Percentiles rank a stretch among this genome's conserved stretches.
phyloP scores from a whole-genome alignment of 2,113 vertebrate species.

The Bolborhynchus lineola region DNA sequence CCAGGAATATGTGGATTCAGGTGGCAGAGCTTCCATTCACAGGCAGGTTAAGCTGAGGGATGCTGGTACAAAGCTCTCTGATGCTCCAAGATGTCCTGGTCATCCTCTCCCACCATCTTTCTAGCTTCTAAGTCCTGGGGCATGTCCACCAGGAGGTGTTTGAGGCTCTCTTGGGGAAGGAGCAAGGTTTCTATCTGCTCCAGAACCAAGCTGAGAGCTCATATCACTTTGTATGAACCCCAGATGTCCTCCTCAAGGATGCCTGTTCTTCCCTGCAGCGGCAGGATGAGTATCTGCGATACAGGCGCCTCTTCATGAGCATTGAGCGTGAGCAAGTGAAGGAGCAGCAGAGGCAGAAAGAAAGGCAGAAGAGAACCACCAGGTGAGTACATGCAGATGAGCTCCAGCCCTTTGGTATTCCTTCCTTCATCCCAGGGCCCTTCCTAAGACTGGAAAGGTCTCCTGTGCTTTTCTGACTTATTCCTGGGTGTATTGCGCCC shows the following conservation, averaged over 20 bases:
- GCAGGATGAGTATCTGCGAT: conserved; percentile 80
- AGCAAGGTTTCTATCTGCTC: not conserved
- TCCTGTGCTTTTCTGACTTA: not conserved
- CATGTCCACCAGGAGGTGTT: rapidly evolving
- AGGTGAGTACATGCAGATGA: conserved; percentile 26
- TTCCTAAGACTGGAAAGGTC: not conserved
- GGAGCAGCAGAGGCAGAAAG: conserved; percentile 77
- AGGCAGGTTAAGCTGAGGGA: not conserved
- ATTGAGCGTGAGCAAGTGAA: conserved; percentile 84
- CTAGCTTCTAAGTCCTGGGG: not conserved
- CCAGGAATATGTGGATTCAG: not conserved
- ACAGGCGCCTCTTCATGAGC: conserved; percentile 84
- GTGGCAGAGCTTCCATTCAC: not conserved
- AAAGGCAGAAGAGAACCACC: conserved; percentile 77
- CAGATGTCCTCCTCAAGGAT: not conserved
- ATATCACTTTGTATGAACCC: rapidly evolving
- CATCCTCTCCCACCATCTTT: not conserved
- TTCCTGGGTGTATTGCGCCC: not conserved
- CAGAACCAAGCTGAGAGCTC: not conserved
- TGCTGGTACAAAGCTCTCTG: not conserved
- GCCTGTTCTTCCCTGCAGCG: conserved; percentile 60
- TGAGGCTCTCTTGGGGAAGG: not conserved
- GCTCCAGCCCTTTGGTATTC: not conserved
- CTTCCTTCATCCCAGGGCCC: not conserved
- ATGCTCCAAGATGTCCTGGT: rapidly evolving